Evolutionary conservation across 2,113 vertebrate species (phyloP).

Genomic region (Excalfactoria chinensis): DNA sequence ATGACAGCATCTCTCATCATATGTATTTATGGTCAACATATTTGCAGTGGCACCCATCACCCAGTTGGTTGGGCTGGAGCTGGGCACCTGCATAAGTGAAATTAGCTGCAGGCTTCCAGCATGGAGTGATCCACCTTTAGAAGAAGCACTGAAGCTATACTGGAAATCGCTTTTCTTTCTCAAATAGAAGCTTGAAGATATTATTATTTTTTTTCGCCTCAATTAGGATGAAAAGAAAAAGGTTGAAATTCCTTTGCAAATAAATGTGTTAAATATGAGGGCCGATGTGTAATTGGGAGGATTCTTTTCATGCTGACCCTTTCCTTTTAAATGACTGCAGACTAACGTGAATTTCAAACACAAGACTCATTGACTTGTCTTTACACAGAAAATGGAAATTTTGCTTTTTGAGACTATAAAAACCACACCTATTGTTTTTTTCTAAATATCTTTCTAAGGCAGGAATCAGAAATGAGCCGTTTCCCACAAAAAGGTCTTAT

Average conservation of each 20-base stretch:
- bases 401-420: conserved; percentile 41
- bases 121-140: not conserved
- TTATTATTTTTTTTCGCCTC: not conserved
- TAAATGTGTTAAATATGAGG: not conserved
- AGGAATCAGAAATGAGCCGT: conserved; percentile 41
- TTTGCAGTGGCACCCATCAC: not conserved
- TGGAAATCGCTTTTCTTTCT: conserved; percentile 26
- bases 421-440: conserved; percentile 58
- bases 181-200: not conserved
- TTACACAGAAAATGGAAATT: conserved; percentile 65
- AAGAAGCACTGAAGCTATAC: not conserved
- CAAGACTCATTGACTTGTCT: not conserved
- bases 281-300: not conserved
- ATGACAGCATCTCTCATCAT: rapidly evolving
- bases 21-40: rapidly evolving
- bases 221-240: conserved; percentile 32
- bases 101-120: not conserved
- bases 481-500: conserved; percentile 65
- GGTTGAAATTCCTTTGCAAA: not conserved
- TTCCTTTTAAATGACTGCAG: not conserved
- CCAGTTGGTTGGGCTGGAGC: not conserved
- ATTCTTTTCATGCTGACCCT: conserved; percentile 19
- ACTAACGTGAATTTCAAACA: not conserved
- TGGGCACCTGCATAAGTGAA: not conserved
- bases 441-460: conserved; percentile 36